Percentiles rank a stretch among this genome's conserved stretches.
Conservation (phyloP, 2,888 invertebrate genomes). For the Baccha elongata region DNA sequence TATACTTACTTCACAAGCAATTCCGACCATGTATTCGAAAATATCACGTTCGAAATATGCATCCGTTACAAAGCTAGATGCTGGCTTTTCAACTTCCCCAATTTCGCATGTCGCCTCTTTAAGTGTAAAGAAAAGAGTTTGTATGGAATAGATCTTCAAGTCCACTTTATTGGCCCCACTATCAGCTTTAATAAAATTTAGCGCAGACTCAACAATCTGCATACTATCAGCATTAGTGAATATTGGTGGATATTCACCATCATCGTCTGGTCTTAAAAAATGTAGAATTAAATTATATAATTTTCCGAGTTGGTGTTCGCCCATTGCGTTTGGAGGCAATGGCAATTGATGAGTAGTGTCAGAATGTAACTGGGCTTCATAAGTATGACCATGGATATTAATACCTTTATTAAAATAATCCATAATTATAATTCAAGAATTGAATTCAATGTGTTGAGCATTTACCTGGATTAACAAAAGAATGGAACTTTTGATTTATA, state of each 20-base stretch:
- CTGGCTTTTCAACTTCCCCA: slow-evolving; percentile 75
- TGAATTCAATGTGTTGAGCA: slow-evolving; percentile 46
- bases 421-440: background rate
- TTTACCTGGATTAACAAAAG: slow-evolving; percentile 82
- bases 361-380: slow-evolving; percentile 82
- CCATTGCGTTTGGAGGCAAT: slow-evolving; percentile 81
- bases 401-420: slow-evolving; percentile 73
- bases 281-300: slow-evolving; percentile 81
- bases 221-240: slow-evolving; percentile 80
- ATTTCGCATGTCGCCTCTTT: slow-evolving; percentile 78
- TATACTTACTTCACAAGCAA: slow-evolving; percentile 80
- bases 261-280: slow-evolving; percentile 79
- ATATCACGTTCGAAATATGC: slow-evolving; percentile 77
- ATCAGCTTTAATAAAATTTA: slow-evolving; percentile 77
- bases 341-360: slow-evolving; percentile 83
- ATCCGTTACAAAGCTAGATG: slow-evolving; percentile 76
- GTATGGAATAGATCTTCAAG: slow-evolving; percentile 77
- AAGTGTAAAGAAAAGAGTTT: slow-evolving; percentile 78
- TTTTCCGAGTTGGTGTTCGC: slow-evolving; percentile 77
- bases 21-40: slow-evolving; percentile 78
- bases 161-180: slow-evolving; percentile 74
- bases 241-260: slow-evolving; percentile 80
- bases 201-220: slow-evolving; percentile 78
- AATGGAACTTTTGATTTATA: slow-evolving; percentile 79
- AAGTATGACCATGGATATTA: slow-evolving; percentile 82